Evolutionary conservation across 2,888 invertebrate species (phyloP).

Genomic region (Heliconius erato): DNA sequence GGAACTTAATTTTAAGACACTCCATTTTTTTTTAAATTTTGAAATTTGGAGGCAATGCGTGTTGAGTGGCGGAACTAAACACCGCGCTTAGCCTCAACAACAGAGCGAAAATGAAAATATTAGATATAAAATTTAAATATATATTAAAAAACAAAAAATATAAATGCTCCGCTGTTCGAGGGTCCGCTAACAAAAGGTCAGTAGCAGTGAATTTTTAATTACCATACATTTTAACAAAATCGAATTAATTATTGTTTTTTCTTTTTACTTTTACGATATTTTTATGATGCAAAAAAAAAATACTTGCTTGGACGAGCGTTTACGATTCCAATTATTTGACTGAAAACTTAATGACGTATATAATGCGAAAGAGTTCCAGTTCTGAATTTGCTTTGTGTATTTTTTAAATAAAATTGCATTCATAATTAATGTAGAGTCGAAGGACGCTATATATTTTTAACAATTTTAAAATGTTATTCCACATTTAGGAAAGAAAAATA

Average conservation of each 20-base stretch:
- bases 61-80: too few relatives aligned
- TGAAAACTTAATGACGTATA: conserved; percentile 25
- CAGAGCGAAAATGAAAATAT: too few relatives aligned
- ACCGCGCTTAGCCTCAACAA: too few relatives aligned
- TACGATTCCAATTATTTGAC: conserved; percentile 24
- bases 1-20: too few relatives aligned
- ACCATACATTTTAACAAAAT: conserved; percentile 20
- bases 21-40: too few relatives aligned
- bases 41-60: too few relatives aligned
- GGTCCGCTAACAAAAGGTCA: conserved; percentile 8
- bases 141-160: background rate
- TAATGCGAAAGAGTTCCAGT: conserved; percentile 13
- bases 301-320: conserved; percentile 6
- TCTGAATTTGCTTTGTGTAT: conserved; percentile 16
- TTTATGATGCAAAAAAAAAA: conserved; percentile 30
- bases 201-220: conserved; percentile 14
- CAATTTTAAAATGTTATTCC: too few relatives aligned
- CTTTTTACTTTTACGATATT: conserved; percentile 25
- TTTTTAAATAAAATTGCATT: conserved; percentile 14
- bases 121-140: background rate
- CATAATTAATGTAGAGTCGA: background rate
- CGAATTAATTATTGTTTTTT: conserved; percentile 21
- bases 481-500: too few relatives aligned
- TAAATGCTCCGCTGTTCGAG: background rate
- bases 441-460: background rate